Evolutionary conservation across 2,113 vertebrate genomes (phyloP).

Genomic region (Misgurnus mizolepis): DNA sequence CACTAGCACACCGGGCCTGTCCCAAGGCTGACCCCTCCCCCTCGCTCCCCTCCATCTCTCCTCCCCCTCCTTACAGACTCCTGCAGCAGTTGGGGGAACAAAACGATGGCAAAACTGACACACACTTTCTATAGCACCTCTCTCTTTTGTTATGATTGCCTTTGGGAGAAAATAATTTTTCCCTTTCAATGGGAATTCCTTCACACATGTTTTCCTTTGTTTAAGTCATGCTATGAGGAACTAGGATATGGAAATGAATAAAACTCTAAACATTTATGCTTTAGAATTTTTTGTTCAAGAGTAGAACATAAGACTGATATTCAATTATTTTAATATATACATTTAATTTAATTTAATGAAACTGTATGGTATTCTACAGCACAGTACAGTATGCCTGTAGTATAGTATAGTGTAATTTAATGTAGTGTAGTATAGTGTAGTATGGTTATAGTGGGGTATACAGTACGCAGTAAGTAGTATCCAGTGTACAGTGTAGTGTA

Average conservation of each 20-base stretch:
- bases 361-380: too few relatives aligned
- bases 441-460: too few relatives aligned
- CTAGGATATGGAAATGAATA: not conserved
- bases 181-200: not conserved
- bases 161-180: not conserved
- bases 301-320: not conserved
- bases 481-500: too few relatives aligned
- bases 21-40: conserved; percentile 52
- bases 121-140: not conserved
- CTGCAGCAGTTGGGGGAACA: not conserved
- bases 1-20: conserved; percentile 54
- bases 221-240: not conserved
- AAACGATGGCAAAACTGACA: conserved; percentile 1
- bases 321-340: not conserved
- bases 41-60: not conserved
- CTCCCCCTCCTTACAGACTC: not conserved
- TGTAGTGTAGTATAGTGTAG: too few relatives aligned
- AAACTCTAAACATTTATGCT: not conserved
- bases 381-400: too few relatives aligned
- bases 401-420: too few relatives aligned
- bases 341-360: too few relatives aligned
- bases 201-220: not conserved
- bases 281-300: not conserved
- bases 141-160: conserved; percentile 6
- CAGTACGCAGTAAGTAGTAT: too few relatives aligned